Conservation (phyloP, 2,113 vertebrate species). For the Sinosuthora webbiana region DNA sequence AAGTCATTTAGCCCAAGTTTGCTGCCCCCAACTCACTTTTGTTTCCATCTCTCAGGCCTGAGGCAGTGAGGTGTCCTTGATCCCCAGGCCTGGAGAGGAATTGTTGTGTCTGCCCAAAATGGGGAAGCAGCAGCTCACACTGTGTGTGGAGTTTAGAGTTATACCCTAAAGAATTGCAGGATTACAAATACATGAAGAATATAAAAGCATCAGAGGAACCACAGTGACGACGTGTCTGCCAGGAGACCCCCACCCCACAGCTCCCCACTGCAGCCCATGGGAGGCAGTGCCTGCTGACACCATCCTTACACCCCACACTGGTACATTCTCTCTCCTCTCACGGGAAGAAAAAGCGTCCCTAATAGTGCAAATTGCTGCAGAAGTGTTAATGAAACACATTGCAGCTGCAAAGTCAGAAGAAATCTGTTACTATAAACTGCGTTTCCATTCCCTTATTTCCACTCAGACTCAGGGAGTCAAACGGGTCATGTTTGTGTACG, state of each 20-base stretch:
- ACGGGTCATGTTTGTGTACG: background rate
- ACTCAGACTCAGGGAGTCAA: background rate
- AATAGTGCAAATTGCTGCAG: background rate
- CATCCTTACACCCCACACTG: accelerated
- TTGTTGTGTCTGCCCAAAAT: background rate
- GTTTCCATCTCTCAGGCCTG: background rate
- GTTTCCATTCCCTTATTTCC: background rate
- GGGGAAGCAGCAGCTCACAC: background rate
- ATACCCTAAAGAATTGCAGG: accelerated
- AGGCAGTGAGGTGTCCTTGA: background rate
- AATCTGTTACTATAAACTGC: slow-evolving; percentile 21
- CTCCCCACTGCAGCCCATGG: background rate
- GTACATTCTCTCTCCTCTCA: background rate
- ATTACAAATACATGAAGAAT: background rate
- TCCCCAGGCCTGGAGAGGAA: background rate
- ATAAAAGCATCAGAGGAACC: background rate
- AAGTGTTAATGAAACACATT: slow-evolving; percentile 43
- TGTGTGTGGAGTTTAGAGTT: background rate
- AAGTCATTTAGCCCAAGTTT: background rate
- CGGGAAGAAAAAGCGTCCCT: background rate
- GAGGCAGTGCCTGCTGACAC: background rate
- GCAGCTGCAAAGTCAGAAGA: background rate
- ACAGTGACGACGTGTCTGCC: accelerated
- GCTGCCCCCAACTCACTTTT: background rate
- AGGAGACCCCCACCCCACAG: background rate